Evolutionary conservation across 2,888 invertebrate genomes (phyloP), one percentile per base, ranked within the genome.

Genomic region (Andrena hattorfiana): DNA sequence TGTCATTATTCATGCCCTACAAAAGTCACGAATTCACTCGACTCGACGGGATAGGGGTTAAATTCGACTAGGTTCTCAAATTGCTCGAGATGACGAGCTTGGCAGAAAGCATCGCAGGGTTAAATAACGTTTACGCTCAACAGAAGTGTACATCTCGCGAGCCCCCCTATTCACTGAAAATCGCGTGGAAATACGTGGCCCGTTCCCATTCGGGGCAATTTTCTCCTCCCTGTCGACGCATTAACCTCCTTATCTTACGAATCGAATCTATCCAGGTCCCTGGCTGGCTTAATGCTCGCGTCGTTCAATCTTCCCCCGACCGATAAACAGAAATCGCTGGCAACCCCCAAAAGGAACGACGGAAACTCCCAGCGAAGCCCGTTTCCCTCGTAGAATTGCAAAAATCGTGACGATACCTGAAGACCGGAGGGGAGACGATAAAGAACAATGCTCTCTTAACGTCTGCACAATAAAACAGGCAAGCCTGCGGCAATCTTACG

Each of bases 311-410:
- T 64, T 48, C 26, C 28, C 42, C 54, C 1, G 20, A n/a, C 75
- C 66, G 75, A 82, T 75, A 80, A 81, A 76, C 82, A 23, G 70
- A 42, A 75, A 68, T 59, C 70, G 26, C 42, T 49, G 20, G n/a
- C 13, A n/a, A 26, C 70, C 16, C 42, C 13, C 20, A 42, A 28
- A 63, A 26, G 49, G 30, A 69, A 48, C 42, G 42, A 4, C 20
- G 64, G 49, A 59, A 79, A 66, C 23, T 51, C 16, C 8, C 49
- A n/a, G 16, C 32, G 71, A 77, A 62, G 67, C 42, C 54, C 28
- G 67, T 62, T 75, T 48, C n/a, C 60, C 48, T 32, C 28, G 75
- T 51, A 63, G 82, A 73, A 82, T 82, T 70, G 82, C 82, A 78
- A 84, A 83, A 75, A 77, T 83, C 83, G 63, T 42, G 74, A 48